Percentiles rank a stretch among this genome's conserved stretches.
phyloP scores from a whole-genome alignment of 2,113 vertebrate genomes.

The Aptenodytes patagonicus region DNA sequence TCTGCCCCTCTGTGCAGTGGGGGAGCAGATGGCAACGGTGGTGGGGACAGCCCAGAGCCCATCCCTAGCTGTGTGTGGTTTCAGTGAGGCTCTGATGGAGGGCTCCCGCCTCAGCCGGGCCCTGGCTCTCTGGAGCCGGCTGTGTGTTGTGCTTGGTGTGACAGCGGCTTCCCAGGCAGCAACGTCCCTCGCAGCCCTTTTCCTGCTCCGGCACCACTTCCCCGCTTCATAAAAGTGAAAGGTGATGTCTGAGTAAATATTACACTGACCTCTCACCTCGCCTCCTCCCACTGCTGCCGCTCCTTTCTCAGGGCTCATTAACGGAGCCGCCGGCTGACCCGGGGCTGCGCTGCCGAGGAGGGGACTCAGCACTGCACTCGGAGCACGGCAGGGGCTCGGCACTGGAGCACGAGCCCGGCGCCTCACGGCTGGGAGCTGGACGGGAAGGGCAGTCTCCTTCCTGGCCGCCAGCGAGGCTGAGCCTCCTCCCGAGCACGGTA shows the following conservation, averaged over 20 bases:
- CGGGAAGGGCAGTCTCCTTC: neutral
- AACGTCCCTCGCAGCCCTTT: constrained; percentile 1
- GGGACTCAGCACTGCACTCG: neutral
- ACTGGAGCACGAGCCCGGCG: neutral
- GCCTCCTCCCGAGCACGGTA: rapidly evolving
- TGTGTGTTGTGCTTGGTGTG: neutral
- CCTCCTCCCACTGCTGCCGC: neutral
- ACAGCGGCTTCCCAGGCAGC: neutral
- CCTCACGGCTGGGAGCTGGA: neutral
- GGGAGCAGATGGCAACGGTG: neutral
- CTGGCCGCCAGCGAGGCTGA: neutral
- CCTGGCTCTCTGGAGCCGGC: rapidly evolving
- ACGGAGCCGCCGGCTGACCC: neutral
- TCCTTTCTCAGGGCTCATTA: neutral
- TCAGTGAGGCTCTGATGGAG: neutral
- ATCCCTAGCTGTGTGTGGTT: rapidly evolving
- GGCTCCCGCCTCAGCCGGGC: neutral
- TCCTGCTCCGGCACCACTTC: constrained; percentile 51
- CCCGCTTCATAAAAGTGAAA: constrained; percentile 69
- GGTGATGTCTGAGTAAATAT: constrained; percentile 73
- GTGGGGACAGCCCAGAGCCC: neutral
- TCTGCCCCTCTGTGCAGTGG: neutral
- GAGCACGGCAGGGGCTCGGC: rapidly evolving
- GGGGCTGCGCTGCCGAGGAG: rapidly evolving
- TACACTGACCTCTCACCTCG: constrained; percentile 71